Evolutionary conservation across 2,888 invertebrate species (phyloP).

Genomic region (Tromatobia lineatoria): DNA sequence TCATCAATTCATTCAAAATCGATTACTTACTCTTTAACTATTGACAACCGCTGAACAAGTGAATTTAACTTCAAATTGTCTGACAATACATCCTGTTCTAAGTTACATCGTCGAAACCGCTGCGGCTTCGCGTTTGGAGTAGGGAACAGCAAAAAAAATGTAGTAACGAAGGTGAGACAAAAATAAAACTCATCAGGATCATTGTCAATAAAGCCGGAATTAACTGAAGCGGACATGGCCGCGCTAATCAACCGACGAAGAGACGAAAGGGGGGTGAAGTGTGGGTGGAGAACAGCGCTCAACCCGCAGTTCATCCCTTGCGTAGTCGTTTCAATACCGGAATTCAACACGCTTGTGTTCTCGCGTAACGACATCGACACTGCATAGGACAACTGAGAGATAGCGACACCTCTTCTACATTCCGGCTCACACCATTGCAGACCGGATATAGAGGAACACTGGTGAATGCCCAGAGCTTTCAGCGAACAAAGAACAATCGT

Average conservation of each 20-base stretch:
- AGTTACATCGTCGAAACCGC: neutral
- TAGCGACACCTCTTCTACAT: slow-evolving; percentile 61
- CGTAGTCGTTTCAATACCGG: slow-evolving; percentile 53
- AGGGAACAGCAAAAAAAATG: slow-evolving; percentile 12
- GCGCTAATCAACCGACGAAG: slow-evolving; percentile 46
- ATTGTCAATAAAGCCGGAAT: slow-evolving; percentile 54
- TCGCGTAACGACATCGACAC: slow-evolving; percentile 54
- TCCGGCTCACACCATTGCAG: slow-evolving; percentile 21
- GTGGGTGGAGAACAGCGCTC: slow-evolving; percentile 46
- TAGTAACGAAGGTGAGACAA: neutral
- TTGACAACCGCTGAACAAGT: neutral
- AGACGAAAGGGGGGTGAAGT: slow-evolving; percentile 2
- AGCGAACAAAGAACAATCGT: slow-evolving; percentile 69
- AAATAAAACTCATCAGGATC: slow-evolving; percentile 35
- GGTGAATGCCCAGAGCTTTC: slow-evolving; percentile 45
- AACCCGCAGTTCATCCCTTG: slow-evolving; percentile 57
- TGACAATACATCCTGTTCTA: neutral
- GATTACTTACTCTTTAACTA: neutral
- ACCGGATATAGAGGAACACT: slow-evolving; percentile 24
- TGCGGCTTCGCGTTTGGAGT: neutral
- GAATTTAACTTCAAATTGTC: neutral
- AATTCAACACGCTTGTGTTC: slow-evolving; percentile 59
- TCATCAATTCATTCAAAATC: neutral
- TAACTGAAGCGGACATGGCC: slow-evolving; percentile 40
- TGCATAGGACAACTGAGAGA: slow-evolving; percentile 62